Base-by-base conservation (phyloP, 2,888 invertebrate species). In the Epistrophe grossulariae region DNA sequence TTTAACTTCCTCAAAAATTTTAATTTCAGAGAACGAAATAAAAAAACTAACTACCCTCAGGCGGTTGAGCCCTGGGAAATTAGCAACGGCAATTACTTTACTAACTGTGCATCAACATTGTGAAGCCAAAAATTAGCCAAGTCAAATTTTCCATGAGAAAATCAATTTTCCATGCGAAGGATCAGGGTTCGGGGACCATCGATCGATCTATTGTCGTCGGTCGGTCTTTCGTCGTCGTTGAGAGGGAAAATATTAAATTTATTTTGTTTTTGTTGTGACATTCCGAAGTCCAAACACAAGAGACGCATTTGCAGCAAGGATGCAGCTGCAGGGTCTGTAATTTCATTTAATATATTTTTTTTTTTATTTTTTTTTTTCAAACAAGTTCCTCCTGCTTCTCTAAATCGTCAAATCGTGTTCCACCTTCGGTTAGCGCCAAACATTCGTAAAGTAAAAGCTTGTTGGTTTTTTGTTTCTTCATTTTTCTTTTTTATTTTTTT, bases 321-420 rank as follows among this genome's bases (percentile, higher is more conserved):
- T 62, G 73, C 83, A 79, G 87, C 83, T 79, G 87, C 83, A 87
- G 70, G 64, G 60, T 71, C 66, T 72, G 55, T 50, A 66, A 70
- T 74, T 70, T 76, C 0, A 48, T 50, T 24, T 52, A 13, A 43
- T 43, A 13, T 43, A 7, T 28, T 24, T 40, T 62, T 70, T 52
- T 48, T 55, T 48, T 38, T 59, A 43, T 2, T 15, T 50, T 43
- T 4, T 43, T 48, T 38, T 43, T n/a, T 62, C 70, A 74, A 79
- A 80, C 76, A 71, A 71, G 84, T 84, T 76, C 76, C 59, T 64
- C 71, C 68, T 31, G 62, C 57, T 13, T 24, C 24, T 45, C 79
- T 79, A 72, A 83, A 83, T 83, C 71, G 72, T 79, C 83, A 83
- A 87, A 87, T 87, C 87, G 87, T 87, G 87, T 83, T 83, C 71